Evolutionary conservation across 2,888 invertebrate genomes (phyloP).

Genomic region (Phoenoteleia sp.): DNA sequence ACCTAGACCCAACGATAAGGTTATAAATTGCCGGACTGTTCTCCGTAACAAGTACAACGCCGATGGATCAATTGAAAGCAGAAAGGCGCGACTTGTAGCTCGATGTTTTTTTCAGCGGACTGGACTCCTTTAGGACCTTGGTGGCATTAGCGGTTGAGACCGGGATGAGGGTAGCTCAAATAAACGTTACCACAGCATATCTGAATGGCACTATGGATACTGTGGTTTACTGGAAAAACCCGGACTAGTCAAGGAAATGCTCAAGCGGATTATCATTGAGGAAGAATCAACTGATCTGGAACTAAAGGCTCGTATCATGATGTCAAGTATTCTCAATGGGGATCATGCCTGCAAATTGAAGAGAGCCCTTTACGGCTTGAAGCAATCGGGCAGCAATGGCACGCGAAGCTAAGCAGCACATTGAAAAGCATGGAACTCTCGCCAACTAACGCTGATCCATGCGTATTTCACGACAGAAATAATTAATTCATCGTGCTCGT

Average conservation of each 20-base stretch:
- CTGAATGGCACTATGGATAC: conserved; percentile 18
- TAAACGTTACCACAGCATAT: conserved; percentile 61
- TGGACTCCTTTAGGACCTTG: conserved; percentile 24
- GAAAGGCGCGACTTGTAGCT: conserved; percentile 69
- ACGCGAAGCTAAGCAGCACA: background rate
- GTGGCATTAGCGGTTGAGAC: conserved; percentile 52
- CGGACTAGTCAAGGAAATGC: conserved; percentile 42
- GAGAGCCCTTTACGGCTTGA: background rate
- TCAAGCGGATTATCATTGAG: background rate
- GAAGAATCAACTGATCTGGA: background rate
- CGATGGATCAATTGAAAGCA: too few relatives aligned
- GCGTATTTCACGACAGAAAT: conserved; percentile 16
- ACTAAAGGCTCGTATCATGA: background rate
- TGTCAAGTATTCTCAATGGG: background rate
- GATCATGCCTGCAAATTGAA: background rate
- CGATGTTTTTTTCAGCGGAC: conserved; percentile 56
- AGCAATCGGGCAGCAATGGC: background rate
- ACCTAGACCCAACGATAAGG: conserved; percentile 12
- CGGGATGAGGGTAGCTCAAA: conserved; percentile 63
- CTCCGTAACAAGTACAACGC: conserved; percentile 57
- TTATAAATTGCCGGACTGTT: conserved; percentile 48
- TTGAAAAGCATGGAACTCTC: background rate
- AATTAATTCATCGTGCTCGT: conserved; percentile 11
- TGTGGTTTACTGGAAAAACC: conserved; percentile 25
- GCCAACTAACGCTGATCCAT: background rate